Conservation (phyloP, 2,797 vertebrate genomes). For the Micropoecilia bifurca region DNA sequence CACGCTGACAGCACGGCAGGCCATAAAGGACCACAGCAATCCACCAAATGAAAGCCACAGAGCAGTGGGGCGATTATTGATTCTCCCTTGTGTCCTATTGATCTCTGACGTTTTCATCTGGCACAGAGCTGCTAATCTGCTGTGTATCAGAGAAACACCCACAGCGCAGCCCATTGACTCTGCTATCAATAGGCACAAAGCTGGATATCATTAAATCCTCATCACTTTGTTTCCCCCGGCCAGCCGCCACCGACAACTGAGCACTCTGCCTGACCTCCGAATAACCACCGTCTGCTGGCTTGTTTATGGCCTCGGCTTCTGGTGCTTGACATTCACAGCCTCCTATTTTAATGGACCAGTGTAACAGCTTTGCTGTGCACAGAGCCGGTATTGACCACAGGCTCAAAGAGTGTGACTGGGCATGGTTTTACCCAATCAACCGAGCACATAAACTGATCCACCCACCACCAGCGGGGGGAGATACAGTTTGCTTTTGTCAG, state of each 20-base stretch:
- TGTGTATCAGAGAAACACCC: constrained; percentile 83
- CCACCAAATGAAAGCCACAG: constrained; percentile 57
- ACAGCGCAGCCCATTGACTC: constrained; percentile 83
- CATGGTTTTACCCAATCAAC: constrained; percentile 57
- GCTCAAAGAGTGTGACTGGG: constrained; percentile 52
- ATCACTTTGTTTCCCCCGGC: constrained; percentile 79
- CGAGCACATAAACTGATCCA: constrained; percentile 49
- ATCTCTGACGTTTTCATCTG: constrained; percentile 86
- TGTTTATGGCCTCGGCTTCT: constrained; percentile 70
- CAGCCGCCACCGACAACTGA: constrained; percentile 71
- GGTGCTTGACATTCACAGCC: constrained; percentile 68
- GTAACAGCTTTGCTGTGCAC: constrained; percentile 66
- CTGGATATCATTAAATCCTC: constrained; percentile 87
- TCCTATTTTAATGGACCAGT: constrained; percentile 68
- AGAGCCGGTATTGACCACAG: constrained; percentile 63
- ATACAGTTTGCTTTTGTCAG: constrained; percentile 51
- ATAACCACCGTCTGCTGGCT: constrained; percentile 75
- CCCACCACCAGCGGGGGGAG: constrained; percentile 28
- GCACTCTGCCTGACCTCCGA: constrained; percentile 78
- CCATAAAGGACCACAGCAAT: constrained; percentile 73
- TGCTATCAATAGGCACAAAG: constrained; percentile 83
- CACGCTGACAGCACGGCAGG: constrained; percentile 59
- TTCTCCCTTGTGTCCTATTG: constrained; percentile 87
- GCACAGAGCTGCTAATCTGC: constrained; percentile 84
- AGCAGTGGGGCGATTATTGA: constrained; percentile 80